Conservation (phyloP, 2,797 vertebrate species). For the Poeciliopsis infans region DNA sequence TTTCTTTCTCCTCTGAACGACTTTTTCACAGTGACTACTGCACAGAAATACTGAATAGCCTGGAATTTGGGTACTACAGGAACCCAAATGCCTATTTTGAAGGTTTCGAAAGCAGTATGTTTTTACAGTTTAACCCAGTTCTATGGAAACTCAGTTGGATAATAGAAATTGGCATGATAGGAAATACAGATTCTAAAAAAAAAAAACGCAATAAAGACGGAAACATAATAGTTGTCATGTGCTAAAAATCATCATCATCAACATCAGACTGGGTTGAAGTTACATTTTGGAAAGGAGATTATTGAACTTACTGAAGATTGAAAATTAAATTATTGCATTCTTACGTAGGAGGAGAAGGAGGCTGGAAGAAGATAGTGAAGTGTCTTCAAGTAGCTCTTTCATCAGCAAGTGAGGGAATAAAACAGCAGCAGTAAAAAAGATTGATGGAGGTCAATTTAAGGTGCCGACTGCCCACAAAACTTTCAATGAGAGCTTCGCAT, state of each 20-base stretch:
- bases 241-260: not conserved
- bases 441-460: conserved; percentile 3
- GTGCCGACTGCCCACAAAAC: not conserved
- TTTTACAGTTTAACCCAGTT: not conserved
- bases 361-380: not conserved
- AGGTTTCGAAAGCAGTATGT: not conserved
- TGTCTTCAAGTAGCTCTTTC: conserved; percentile 6
- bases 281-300: not conserved
- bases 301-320: not conserved
- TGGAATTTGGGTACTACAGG: not conserved
- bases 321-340: not conserved
- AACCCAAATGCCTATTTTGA: not conserved
- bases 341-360: not conserved
- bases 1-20: not conserved
- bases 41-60: not conserved
- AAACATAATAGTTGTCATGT: not conserved
- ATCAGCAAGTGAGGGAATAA: conserved; percentile 9
- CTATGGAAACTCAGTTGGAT: not conserved
- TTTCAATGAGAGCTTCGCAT: not conserved
- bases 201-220: not conserved
- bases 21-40: not conserved
- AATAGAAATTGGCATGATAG: not conserved
- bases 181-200: not conserved
- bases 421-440: conserved; percentile 3
- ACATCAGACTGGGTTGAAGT: no score